These are phyloP conservation scores for Cyanoliseus patagonus DNA, from an alignment of 2,113 vertebrate species.

Conservation along the genomic window DNA sequence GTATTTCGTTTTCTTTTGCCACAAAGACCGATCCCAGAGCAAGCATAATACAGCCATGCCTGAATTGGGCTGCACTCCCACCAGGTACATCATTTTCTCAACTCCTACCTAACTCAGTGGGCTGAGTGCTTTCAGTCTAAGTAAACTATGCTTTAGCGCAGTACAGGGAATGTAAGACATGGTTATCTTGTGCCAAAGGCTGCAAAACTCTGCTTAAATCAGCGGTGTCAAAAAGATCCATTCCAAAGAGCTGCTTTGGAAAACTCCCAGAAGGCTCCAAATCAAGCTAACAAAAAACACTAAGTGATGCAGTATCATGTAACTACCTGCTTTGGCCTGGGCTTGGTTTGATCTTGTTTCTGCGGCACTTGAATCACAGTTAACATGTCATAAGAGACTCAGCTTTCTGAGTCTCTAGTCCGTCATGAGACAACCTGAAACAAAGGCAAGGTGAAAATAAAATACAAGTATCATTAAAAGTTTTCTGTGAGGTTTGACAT, in stretches of 20 bases:
- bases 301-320: not conserved
- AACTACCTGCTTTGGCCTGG: not conserved
- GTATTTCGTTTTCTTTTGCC: not conserved
- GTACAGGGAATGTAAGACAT: not conserved
- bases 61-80: not conserved
- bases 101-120: no score
- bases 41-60: not conserved
- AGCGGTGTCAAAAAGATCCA: not conserved
- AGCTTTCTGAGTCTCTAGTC: not conserved
- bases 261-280: not conserved
- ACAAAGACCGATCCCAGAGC: not conserved
- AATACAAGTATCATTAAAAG: not conserved
- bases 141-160: not conserved
- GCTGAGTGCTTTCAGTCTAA: not conserved
- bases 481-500: not conserved
- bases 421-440: not conserved
- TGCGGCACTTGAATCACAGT: not conserved
- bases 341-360: not conserved
- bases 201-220: not conserved
- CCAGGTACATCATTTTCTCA: not conserved
- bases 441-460: not conserved
- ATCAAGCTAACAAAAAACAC: not conserved
- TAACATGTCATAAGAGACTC: not conserved
- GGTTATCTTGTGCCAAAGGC: not conserved
- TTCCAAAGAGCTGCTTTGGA: not conserved